Conservation (phyloP, 2,888 invertebrate genomes). For the Tortricodes alternella region DNA sequence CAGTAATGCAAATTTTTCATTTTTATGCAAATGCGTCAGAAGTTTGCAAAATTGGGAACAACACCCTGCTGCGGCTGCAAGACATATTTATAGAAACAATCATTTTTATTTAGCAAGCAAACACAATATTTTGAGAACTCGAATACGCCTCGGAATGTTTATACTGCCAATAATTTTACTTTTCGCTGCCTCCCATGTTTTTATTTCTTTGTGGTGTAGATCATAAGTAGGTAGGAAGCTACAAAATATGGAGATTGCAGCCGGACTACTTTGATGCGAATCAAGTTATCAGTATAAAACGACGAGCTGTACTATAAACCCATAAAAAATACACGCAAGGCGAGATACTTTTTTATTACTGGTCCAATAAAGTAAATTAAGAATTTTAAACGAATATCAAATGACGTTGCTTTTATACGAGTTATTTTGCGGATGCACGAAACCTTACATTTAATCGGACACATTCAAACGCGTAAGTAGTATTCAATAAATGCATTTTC, state of each 20-base stretch:
- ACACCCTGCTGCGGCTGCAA: slow-evolving; percentile 52
- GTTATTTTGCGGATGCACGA: not conserved
- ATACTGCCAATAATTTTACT: slow-evolving; percentile 5
- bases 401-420: slow-evolving; percentile 6
- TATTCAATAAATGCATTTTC: slow-evolving; percentile 29
- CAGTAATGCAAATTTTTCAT: slow-evolving; percentile 34
- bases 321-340: slow-evolving; percentile 26
- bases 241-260: slow-evolving; percentile 12
- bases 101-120: slow-evolving; percentile 28
- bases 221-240: slow-evolving; percentile 3
- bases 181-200: not conserved
- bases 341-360: slow-evolving; percentile 27
- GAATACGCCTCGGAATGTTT: slow-evolving; percentile 5
- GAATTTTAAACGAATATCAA: slow-evolving; percentile 24
- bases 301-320: slow-evolving; percentile 29
- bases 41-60: slow-evolving; percentile 51
- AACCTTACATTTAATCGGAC: not conserved
- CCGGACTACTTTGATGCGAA: slow-evolving; percentile 19
- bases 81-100: slow-evolving; percentile 46
- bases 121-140: slow-evolving; percentile 22
- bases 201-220: not conserved
- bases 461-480: slow-evolving; percentile 2
- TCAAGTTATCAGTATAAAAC: slow-evolving; percentile 29
- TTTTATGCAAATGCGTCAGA: slow-evolving; percentile 54
- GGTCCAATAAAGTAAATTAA: slow-evolving; percentile 27